Evolutionary conservation across 2,113 vertebrate genomes (phyloP).

Genomic region (Podocnemis expansa): DNA sequence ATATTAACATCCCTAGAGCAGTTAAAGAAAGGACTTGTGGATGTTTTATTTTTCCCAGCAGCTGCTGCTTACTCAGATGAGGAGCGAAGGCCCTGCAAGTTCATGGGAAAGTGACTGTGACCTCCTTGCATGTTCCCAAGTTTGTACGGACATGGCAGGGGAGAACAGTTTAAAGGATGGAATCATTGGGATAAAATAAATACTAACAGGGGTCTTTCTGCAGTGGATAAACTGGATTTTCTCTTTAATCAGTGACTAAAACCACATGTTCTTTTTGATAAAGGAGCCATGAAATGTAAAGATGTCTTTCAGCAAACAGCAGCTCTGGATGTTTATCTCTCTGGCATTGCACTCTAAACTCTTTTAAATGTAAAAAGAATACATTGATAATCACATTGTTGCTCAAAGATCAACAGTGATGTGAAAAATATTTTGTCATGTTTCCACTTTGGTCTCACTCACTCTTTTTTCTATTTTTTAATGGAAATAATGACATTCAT

Average conservation of each 20-base stretch:
- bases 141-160: not conserved
- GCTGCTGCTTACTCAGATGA: not conserved
- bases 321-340: conserved; percentile 64
- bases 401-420: conserved; percentile 67
- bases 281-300: conserved; percentile 17
- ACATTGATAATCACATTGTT: conserved; percentile 56
- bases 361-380: conserved; percentile 63
- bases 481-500: conserved; percentile 53
- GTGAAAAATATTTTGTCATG: conserved; percentile 60
- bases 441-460: conserved; percentile 61
- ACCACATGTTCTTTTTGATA: conserved; percentile 37
- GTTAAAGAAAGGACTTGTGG: not conserved
- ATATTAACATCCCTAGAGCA: not conserved
- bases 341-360: conserved; percentile 40
- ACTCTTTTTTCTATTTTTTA: conserved; percentile 2
- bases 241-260: conserved; percentile 58
- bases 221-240: conserved; percentile 38
- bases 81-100: not conserved
- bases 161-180: not conserved
- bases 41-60: not conserved
- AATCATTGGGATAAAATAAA: conserved; percentile 30
- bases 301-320: conserved; percentile 50
- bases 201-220: conserved; percentile 50
- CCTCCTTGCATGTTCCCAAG: not conserved
- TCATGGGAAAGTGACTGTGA: not conserved